Conservation (phyloP, 2,113 vertebrate species). For the Sturnira hondurensis region DNA sequence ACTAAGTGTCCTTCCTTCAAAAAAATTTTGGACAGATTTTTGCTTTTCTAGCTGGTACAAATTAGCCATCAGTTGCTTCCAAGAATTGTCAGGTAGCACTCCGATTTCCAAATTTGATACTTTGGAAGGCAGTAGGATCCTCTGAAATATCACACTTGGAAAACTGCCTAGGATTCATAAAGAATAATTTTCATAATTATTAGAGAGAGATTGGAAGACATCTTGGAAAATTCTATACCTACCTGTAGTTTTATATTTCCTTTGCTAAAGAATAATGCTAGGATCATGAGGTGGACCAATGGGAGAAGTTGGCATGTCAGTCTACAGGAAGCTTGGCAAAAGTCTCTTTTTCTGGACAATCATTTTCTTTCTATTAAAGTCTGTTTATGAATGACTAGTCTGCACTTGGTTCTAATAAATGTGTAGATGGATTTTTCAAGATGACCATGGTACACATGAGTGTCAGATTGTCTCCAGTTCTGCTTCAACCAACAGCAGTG, state of each 20-base stretch:
- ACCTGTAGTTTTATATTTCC: conserved; percentile 38
- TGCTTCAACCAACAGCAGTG: background rate
- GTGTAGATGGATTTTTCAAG: conserved; percentile 27
- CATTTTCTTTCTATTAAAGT: background rate
- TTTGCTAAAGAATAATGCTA: conserved; percentile 35
- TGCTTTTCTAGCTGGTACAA: conserved; percentile 25
- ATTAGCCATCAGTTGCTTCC: background rate
- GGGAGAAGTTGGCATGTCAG: background rate
- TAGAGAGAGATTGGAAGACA: background rate
- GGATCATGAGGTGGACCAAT: background rate
- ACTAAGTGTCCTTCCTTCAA: background rate
- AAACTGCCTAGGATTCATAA: background rate
- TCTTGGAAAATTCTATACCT: conserved; percentile 38
- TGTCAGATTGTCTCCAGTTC: background rate
- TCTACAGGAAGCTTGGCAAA: background rate
- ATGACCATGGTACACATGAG: background rate
- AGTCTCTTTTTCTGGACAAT: conserved; percentile 6
- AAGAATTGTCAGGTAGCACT: background rate
- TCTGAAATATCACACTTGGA: conserved; percentile 46
- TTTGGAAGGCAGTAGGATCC: conserved; percentile 21
- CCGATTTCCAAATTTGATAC: conserved; percentile 33
- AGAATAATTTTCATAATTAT: conserved; percentile 17
- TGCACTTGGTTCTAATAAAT: conserved; percentile 18
- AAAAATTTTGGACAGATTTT: background rate
- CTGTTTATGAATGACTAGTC: conserved; percentile 18